phyloP scores from a whole-genome alignment of 2,113 vertebrate species.

The Gulo gulo region DNA sequence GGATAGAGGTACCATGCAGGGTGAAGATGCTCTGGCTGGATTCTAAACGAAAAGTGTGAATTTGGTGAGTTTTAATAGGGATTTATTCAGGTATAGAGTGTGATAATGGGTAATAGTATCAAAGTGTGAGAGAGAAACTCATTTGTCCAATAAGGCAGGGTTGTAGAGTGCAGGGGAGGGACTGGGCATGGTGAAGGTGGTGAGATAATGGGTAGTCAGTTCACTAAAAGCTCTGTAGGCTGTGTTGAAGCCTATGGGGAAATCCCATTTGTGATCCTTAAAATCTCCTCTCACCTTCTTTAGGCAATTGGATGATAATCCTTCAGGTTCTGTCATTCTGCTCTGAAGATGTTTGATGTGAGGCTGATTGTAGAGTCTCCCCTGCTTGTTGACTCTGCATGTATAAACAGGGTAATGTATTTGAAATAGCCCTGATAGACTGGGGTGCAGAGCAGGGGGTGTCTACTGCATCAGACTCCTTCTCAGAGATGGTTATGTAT shows the following conservation, averaged over 20 bases:
- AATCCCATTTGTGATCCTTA: not conserved
- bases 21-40: not conserved
- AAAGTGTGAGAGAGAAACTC: not conserved
- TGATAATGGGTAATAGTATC: not conserved
- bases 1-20: not conserved
- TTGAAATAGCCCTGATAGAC: not conserved
- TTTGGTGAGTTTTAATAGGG: conserved; percentile 2
- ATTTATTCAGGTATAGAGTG: not conserved
- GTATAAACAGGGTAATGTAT: not conserved
- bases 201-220: not conserved
- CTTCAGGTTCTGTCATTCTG: not conserved
- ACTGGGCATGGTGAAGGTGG: not conserved
- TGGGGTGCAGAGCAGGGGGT: not conserved
- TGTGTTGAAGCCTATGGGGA: not conserved
- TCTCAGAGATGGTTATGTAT: not conserved
- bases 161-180: not conserved
- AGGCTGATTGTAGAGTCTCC: not conserved
- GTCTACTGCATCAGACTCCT: not conserved
- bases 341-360: not conserved
- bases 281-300: not conserved
- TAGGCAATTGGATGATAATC: not conserved
- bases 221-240: not conserved
- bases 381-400: not conserved
- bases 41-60: not conserved
- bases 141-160: not conserved